phyloP scores from a whole-genome alignment of 2,888 invertebrate genomes.

The Oscheius sp. region DNA sequence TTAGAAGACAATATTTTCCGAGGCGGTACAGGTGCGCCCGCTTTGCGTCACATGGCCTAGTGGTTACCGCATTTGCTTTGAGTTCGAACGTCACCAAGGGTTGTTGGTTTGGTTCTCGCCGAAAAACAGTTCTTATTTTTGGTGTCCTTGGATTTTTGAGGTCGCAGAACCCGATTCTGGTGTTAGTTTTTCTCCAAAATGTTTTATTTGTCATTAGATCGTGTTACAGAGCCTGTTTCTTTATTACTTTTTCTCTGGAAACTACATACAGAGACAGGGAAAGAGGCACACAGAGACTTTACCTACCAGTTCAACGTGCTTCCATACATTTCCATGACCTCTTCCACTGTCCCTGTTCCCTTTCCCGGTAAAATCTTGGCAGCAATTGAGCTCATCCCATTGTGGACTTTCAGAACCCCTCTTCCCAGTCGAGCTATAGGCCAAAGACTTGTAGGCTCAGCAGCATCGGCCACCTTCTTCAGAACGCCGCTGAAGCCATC shows the following conservation, averaged over 20 bases:
- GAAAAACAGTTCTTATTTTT: not conserved
- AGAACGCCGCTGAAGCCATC: slow-evolving; percentile 26
- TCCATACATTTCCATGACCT: slow-evolving; percentile 22
- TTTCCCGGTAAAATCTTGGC: slow-evolving; percentile 9
- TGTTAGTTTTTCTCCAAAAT: not conserved
- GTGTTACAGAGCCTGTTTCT: too few relatives aligned
- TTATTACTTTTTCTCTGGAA: too few relatives aligned
- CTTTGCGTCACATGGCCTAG: too few relatives aligned
- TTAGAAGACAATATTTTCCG: too few relatives aligned
- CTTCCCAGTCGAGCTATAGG: slow-evolving; percentile 27
- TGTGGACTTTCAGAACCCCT: slow-evolving; percentile 32
- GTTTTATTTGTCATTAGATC: not conserved
- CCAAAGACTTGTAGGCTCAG: slow-evolving; percentile 30
- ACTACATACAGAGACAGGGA: too few relatives aligned
- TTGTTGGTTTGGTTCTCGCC: too few relatives aligned
- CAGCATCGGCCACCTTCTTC: slow-evolving; percentile 10
- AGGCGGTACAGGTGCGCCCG: too few relatives aligned
- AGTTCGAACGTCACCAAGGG: too few relatives aligned
- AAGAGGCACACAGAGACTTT: too few relatives aligned
- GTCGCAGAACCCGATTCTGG: not conserved
- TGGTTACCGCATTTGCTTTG: too few relatives aligned
- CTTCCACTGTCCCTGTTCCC: slow-evolving; percentile 14
- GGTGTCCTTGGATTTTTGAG: too few relatives aligned
- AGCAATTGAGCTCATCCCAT: slow-evolving; percentile 26
- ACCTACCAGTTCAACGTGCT: slow-evolving; percentile 28